These are phyloP conservation scores for Diachrysia chrysitis DNA, from an alignment of 2,888 invertebrate species.

Conservation along the genomic window DNA sequence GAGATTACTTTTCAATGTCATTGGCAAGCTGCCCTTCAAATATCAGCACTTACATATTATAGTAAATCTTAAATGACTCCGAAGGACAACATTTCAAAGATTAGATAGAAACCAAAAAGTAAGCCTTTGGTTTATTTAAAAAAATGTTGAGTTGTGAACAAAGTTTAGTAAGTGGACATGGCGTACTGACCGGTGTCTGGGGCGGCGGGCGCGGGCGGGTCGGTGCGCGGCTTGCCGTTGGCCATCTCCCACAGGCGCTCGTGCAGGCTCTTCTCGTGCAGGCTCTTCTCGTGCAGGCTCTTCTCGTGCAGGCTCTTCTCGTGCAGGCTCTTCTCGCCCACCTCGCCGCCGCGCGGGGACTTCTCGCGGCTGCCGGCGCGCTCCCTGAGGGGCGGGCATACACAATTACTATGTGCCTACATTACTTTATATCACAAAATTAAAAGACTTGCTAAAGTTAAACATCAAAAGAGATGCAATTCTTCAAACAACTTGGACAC, in stretches of 20 bases:
- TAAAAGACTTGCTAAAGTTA: no score
- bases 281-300: slow-evolving; percentile 80
- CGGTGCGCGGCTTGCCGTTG: slow-evolving; percentile 77
- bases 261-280: slow-evolving; percentile 82
- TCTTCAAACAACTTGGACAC: no score
- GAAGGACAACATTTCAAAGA: no score
- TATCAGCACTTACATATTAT: no score
- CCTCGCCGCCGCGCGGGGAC: slow-evolving; percentile 66
- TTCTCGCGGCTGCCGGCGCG: slow-evolving; percentile 73
- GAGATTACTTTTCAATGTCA: no score
- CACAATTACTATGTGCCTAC: neutral
- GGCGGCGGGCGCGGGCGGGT: slow-evolving; percentile 34
- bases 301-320: slow-evolving; percentile 87
- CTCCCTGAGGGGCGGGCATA: slow-evolving; percentile 61
- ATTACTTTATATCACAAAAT: neutral
- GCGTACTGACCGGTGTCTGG: slow-evolving; percentile 31
- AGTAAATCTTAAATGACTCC: no score
- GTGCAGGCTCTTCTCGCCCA: neutral
- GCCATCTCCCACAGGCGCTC: slow-evolving; percentile 88
- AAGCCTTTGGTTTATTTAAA: no score
- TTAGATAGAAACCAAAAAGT: no score
- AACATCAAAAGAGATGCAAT: no score
- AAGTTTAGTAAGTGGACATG: no score
- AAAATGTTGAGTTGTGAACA: no score
- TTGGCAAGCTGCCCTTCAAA: no score